phyloP scores from a whole-genome alignment of 2,888 invertebrate genomes.

The Eupithecia subfuscata region DNA sequence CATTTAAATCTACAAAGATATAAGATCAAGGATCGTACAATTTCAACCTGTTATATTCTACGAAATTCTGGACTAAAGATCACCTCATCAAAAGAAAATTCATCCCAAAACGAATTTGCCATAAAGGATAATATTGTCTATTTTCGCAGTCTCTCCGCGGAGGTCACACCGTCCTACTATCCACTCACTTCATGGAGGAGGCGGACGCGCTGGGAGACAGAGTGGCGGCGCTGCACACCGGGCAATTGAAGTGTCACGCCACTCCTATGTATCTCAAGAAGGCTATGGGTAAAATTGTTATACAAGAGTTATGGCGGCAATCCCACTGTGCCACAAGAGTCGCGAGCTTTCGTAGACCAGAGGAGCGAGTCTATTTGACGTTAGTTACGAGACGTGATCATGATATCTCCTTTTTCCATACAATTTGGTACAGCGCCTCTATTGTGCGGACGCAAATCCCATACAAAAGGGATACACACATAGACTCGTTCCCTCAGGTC shows the following conservation, averaged over 20 bases:
- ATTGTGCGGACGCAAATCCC: too few relatives aligned
- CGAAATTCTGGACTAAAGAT: neutral
- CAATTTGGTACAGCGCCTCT: too few relatives aligned
- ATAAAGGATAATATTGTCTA: neutral
- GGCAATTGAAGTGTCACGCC: constrained; percentile 90
- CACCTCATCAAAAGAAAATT: neutral
- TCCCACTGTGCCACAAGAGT: too few relatives aligned
- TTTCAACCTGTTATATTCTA: neutral
- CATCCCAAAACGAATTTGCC: too few relatives aligned
- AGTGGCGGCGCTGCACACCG: constrained; percentile 93
- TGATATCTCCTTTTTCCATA: too few relatives aligned
- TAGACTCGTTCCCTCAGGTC: too few relatives aligned
- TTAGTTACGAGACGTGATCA: too few relatives aligned
- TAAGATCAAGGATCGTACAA: neutral
- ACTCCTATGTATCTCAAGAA: constrained; percentile 93
- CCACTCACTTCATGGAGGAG: constrained; percentile 98
- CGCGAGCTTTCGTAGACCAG: too few relatives aligned
- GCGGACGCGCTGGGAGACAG: constrained; percentile 96
- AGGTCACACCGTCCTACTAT: constrained; percentile 91
- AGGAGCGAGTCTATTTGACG: too few relatives aligned
- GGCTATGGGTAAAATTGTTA: constrained; percentile 56
- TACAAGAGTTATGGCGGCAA: too few relatives aligned
- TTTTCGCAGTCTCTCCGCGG: constrained; percentile 60
- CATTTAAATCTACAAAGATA: neutral
- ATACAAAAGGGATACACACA: too few relatives aligned